Base-by-base conservation (phyloP, 2,888 invertebrate species). In the Agonopterix arenella region DNA sequence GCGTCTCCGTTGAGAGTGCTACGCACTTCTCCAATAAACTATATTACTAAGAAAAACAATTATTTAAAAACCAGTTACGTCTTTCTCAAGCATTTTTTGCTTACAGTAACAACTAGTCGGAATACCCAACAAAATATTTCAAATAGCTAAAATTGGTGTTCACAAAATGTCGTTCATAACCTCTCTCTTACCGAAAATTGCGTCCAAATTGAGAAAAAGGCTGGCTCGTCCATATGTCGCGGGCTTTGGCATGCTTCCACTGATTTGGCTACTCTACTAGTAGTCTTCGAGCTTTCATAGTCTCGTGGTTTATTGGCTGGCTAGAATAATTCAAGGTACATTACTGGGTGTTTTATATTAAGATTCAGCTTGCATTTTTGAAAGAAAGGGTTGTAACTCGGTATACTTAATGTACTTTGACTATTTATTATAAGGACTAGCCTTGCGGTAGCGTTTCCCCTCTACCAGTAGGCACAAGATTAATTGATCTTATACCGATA, bases 191-290 rank as follows among this genome's bases (percentile, higher is more conserved):
- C 61, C 59, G 62, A 70, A 75, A 76, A 76, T 72, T 66, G 70
- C 61, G 52, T 58, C 49, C 52, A 62, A 65, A 70, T 70, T 60
- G 69, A 62, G 63, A 66, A 70, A 70, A 70, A 68, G 65, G 60
- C 55, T 51, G 53, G 56, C 55, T 50, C 46, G 56, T 65, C 66
- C 73, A 70, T 78, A 76, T 73, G 78, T 73, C 70, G 64, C 63
- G 58, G 57, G 45, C 61, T 65, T 73, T 81, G 82, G 82, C 82
- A 77, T 64, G 52, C 66, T 77, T 81, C 80, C 82, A 80, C 70
- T 68, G 66, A 69, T 70, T 71, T 66, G 60, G 69, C 71, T 67
- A 61, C 60, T 62, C 57, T 57, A 58, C 61, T 51, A 54, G 52
- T 56, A 16, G 47, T 41, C 28, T 4, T n/a, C 16, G 37, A 28